Evolutionary conservation across 1,140 invertebrate species (phyloP), one percentile per base, ranked within the genome.

Genomic region (Tribolium madens): DNA sequence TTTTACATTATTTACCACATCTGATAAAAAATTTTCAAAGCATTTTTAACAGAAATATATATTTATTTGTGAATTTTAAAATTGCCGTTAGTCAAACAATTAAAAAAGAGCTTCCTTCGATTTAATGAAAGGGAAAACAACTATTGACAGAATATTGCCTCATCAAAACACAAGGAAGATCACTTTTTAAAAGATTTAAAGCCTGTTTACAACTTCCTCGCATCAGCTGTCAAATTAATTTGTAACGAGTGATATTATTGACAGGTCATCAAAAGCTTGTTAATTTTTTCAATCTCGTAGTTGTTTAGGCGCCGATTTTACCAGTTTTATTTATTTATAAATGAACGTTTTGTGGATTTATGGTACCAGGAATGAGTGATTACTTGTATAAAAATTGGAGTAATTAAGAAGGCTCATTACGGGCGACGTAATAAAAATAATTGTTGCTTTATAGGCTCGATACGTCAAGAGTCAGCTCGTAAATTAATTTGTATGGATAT

Each of bases 171-270:
- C 9, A 60, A 60, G 53, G 12, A 18, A 21, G 53, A 60, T 60
- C 53, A 26, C 53, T 60, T 60, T 60, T 60, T 60, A 3, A 21
- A 13, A 13, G 18, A 60, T 60, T 60, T 60, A 60, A 60, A 60
- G 53, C 57, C 57, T 64, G 57, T 64, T 64, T 64, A 64, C 57
- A 64, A 64, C 57, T 64, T 64, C 57, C 26, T 10, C 53, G 53
- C 53, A 26, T 60, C 53, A 60, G 10, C 53, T 26, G 57, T 64
- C 57, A 42, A 64, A 64, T 64, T 64, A 64, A 60, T 60, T 60
- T 64, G 3, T 64, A 64, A 26, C 50, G 18, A 10, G 5, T 26
- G 53, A 60, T 60, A 60, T n/a, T n/a, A n/a, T 26, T 26, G 53
- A 60, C 17, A 9, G 17, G 13, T 31, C 53, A 60, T 60, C 53